Percentiles rank a stretch among this genome's conserved stretches.
These are phyloP conservation scores for Diplosoma virens DNA, from an alignment of 23 tunicate genomes.

Conservation along the genomic window DNA sequence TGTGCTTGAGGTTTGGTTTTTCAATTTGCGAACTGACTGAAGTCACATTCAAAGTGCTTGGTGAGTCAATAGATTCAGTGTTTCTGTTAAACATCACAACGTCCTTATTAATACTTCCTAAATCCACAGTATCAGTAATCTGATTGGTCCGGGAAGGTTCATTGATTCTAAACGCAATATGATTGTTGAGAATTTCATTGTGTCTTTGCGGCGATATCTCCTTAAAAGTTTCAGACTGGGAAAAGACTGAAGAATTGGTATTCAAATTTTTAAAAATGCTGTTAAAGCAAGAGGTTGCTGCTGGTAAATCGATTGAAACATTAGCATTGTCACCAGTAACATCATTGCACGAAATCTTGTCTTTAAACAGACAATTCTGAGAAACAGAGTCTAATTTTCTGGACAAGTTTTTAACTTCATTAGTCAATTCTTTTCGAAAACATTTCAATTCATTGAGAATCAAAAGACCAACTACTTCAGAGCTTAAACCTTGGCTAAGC, in stretches of 20 bases:
- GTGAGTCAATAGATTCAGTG: too few relatives aligned
- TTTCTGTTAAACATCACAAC: too few relatives aligned
- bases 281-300: background rate
- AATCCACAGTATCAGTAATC: too few relatives aligned
- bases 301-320: background rate
- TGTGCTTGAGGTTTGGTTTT: too few relatives aligned
- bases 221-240: background rate
- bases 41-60: too few relatives aligned
- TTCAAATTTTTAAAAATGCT: background rate
- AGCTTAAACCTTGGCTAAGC: background rate
- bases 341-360: too few relatives aligned
- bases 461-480: constrained; percentile 5
- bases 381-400: background rate
- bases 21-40: too few relatives aligned
- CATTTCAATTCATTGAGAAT: constrained; percentile 30
- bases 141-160: too few relatives aligned
- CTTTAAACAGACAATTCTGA: background rate
- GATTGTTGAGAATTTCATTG: constrained; percentile 10
- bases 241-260: background rate
- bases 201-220: constrained; percentile 2
- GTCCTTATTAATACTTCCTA: too few relatives aligned
- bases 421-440: constrained; percentile 11
- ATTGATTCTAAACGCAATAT: constrained; percentile 16
- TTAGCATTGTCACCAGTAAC: background rate
- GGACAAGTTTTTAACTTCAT: constrained; percentile 13